A percentile compares a stretch with the other conserved stretches of the same genome.
These are phyloP conservation scores for Microtus richardsoni DNA, from an alignment of 2,113 vertebrate genomes.

Conservation along the genomic window DNA sequence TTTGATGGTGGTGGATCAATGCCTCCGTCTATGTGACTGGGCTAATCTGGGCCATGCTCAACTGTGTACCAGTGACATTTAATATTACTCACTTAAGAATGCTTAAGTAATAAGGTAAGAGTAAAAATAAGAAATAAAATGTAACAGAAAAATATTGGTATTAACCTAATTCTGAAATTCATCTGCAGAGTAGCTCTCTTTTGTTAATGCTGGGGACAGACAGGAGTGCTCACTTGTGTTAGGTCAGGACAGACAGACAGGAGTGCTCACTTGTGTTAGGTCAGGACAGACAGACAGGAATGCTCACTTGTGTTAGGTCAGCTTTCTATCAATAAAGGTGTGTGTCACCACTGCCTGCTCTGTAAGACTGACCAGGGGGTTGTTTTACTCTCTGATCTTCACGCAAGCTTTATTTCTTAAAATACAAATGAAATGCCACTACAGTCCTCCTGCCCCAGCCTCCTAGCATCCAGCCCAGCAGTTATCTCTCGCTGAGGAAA, in stretches of 20 bases:
- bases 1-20: neutral
- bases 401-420: too few relatives aligned
- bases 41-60: neutral
- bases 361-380: too few relatives aligned
- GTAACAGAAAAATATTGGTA: neutral
- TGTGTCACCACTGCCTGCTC: too few relatives aligned
- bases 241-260: too few relatives aligned
- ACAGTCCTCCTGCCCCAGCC: neutral
- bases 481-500: neutral
- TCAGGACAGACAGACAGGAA: too few relatives aligned
- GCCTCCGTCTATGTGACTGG: neutral
- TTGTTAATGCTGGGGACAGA: neutral
- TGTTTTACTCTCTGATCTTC: too few relatives aligned
- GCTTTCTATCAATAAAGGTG: too few relatives aligned
- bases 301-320: too few relatives aligned
- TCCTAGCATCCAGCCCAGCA: neutral
- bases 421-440: too few relatives aligned
- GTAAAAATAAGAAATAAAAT: neutral
- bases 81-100: neutral
- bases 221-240: neutral
- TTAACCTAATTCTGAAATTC: conserved; percentile 28
- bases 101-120: neutral
- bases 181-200: neutral
- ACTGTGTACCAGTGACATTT: neutral
- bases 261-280: too few relatives aligned